Percentiles rank a stretch among this genome's conserved stretches.
Conservation (phyloP, 1,140 invertebrate genomes). For the Ephestia elutella region DNA sequence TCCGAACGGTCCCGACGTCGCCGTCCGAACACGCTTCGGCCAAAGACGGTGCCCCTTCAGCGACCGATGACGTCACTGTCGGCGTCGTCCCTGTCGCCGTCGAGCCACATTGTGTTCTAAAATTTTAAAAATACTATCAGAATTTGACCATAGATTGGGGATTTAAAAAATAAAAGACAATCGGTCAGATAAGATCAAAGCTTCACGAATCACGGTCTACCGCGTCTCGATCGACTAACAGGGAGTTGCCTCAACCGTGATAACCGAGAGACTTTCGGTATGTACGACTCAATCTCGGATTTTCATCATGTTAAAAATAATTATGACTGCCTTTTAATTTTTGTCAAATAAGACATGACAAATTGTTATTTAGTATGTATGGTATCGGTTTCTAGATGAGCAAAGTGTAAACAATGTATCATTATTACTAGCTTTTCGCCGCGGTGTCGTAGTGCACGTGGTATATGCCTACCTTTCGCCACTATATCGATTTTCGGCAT, state of each 20-base stretch:
- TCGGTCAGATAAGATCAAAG: slow-evolving; percentile 72
- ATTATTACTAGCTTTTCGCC: too few species aligned
- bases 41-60: slow-evolving; percentile 77
- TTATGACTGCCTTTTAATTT: too few species aligned
- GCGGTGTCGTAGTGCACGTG: too few species aligned
- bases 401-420: too few species aligned
- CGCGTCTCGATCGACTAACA: slow-evolving; percentile 45
- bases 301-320: slow-evolving; percentile 42
- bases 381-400: too few species aligned
- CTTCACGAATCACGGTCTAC: slow-evolving; percentile 56
- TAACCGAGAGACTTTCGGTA: slow-evolving; percentile 37
- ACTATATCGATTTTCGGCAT: too few species aligned
- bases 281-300: slow-evolving; percentile 58
- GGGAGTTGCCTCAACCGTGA: slow-evolving; percentile 46
- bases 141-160: not conserved
- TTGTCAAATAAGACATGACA: too few species aligned
- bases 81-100: slow-evolving; percentile 57
- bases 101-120: slow-evolving; percentile 56
- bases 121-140: slow-evolving; percentile 11
- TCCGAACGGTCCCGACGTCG: slow-evolving; percentile 91
- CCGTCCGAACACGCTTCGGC: slow-evolving; percentile 94
- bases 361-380: too few species aligned
- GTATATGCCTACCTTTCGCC: too few species aligned
- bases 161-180: slow-evolving; percentile 3
- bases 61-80: slow-evolving; percentile 37